A percentile compares a stretch with the other conserved stretches of the same genome.
These are phyloP conservation scores for Ptychobarbus kaznakovi DNA, from an alignment of 2,797 vertebrate genomes.

Conservation along the genomic window DNA sequence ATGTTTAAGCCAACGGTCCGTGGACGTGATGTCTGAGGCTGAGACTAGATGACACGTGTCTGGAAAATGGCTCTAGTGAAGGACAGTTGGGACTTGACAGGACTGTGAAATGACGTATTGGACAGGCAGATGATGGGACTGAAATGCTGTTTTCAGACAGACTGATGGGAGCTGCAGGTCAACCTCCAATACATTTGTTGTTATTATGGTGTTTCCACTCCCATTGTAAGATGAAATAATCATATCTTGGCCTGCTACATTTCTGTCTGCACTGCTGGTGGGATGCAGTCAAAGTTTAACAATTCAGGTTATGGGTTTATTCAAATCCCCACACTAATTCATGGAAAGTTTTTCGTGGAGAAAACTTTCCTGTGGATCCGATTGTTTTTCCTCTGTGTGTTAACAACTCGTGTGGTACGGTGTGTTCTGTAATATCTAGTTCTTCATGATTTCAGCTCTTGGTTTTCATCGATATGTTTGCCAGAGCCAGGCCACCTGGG, in stretches of 20 bases:
- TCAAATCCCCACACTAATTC: background rate
- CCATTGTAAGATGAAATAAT: background rate
- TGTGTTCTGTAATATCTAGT: background rate
- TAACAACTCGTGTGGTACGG: background rate
- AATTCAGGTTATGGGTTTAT: background rate
- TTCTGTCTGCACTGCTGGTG: background rate
- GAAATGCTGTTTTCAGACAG: background rate
- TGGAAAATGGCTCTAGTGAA: background rate
- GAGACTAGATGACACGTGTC: too few relatives aligned
- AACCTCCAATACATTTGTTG: background rate
- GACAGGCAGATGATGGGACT: background rate
- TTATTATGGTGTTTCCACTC: background rate
- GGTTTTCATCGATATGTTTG: background rate
- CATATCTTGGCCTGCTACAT: background rate
- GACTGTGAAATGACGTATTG: background rate
- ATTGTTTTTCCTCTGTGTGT: background rate
- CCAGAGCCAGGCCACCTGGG: background rate
- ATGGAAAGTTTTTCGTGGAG: background rate
- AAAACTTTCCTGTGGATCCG: background rate
- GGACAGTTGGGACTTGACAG: background rate
- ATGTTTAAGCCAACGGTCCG: too few relatives aligned
- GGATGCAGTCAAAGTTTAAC: background rate
- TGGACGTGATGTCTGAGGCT: too few relatives aligned
- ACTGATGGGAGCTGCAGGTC: background rate
- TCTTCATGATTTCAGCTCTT: background rate